Conservation (phyloP, 2,888 invertebrate species). For the Alentia gelatinosa region DNA sequence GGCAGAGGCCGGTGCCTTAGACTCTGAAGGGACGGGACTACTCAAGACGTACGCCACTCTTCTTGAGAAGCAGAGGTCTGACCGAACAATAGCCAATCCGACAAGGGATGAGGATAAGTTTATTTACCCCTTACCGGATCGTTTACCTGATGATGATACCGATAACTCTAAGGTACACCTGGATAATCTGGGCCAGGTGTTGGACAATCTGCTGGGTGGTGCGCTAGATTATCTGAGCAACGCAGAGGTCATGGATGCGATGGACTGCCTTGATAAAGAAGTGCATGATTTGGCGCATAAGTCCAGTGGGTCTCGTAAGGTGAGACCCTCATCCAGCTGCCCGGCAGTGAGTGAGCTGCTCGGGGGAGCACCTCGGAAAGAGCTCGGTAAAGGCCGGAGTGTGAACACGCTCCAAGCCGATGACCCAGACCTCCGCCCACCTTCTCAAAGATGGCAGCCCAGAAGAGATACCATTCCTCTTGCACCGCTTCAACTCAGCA, state of each 20-base stretch:
- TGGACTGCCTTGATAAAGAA: neutral
- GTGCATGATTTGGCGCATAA: neutral
- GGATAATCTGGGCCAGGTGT: neutral
- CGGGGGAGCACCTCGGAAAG: neutral
- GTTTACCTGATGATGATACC: neutral
- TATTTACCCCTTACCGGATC: neutral
- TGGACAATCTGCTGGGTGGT: neutral
- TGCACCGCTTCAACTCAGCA: no score
- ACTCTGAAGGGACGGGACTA: no score
- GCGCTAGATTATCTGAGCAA: neutral
- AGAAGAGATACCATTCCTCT: no score
- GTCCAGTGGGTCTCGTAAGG: neutral
- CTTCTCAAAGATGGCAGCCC: no score
- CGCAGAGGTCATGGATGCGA: neutral
- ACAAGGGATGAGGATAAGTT: neutral
- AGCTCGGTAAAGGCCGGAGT: neutral
- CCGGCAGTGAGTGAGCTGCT: neutral
- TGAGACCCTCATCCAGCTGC: neutral
- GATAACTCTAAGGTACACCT: neutral
- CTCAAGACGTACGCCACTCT: no score
- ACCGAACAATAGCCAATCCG: no score
- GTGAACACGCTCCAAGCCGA: neutral
- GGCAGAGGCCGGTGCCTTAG: no score
- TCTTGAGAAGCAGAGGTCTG: no score
- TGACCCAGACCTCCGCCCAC: no score